A percentile compares a stretch with the other conserved stretches of the same genome.
Conservation (phyloP, 2,797 vertebrate species). For the Rhadinocentrus ornatus region DNA sequence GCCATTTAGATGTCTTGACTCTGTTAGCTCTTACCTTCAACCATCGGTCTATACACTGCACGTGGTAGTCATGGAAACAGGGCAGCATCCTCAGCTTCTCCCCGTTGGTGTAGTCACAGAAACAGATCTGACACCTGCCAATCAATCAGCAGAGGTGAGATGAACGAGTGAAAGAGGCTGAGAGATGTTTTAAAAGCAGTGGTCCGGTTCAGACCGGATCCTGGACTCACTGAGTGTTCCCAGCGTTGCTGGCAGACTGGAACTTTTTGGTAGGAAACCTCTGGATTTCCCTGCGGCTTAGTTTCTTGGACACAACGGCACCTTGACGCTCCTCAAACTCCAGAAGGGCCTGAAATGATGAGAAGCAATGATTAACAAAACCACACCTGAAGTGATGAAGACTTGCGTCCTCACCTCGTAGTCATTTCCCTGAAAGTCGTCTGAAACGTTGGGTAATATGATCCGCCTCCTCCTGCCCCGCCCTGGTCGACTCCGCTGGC, state of each 20-base stretch:
- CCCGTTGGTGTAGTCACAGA: slow-evolving; percentile 75
- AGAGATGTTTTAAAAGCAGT: no score
- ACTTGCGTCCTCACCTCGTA: slow-evolving; percentile 77
- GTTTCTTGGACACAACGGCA: slow-evolving; percentile 70
- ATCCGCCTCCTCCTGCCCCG: slow-evolving; percentile 56
- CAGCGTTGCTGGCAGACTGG: slow-evolving; percentile 47
- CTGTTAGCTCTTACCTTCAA: slow-evolving; percentile 73
- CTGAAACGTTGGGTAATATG: slow-evolving; percentile 31
- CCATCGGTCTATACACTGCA: slow-evolving; percentile 84
- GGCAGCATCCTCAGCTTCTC: slow-evolving; percentile 83
- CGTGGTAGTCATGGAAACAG: slow-evolving; percentile 87
- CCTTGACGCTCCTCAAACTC: slow-evolving; percentile 84
- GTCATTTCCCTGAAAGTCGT: slow-evolving; percentile 74
- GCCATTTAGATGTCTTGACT: not conserved
- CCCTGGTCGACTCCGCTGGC: slow-evolving; percentile 40
- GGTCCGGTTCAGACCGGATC: not conserved
- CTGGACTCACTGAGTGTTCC: slow-evolving; percentile 79
- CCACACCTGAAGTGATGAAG: not conserved
- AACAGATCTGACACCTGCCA: slow-evolving; percentile 85
- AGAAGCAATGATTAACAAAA: not conserved
- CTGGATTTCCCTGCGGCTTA: slow-evolving; percentile 77
- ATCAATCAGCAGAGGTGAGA: not conserved
- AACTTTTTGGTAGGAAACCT: slow-evolving; percentile 81
- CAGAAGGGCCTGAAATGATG: slow-evolving; percentile 75
- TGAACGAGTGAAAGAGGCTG: not conserved